Evolutionary conservation across 2,888 invertebrate genomes (phyloP), one percentile per base, ranked within the genome.

Genomic region (Meganola albula): DNA sequence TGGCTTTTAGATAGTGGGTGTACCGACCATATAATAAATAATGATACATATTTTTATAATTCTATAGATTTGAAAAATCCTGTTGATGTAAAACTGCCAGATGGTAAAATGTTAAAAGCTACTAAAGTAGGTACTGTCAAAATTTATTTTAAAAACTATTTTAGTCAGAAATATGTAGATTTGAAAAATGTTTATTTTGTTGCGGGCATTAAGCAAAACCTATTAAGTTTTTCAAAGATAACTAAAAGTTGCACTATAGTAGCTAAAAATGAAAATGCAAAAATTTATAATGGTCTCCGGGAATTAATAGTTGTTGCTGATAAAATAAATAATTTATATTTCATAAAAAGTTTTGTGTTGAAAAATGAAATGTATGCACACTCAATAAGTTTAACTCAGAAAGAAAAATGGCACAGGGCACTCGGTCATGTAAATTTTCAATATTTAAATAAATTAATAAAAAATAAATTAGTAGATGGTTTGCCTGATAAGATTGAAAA

Each of bases 1-100:
- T 52, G 46, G 47, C 25, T 51, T 14, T 45, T 49, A 32, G 49
- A 49, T 33, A 53, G 51, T 44, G 49, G 45, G 2, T 54, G 51
- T 37, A 43, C 41, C 1, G 46, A 43, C 11, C 46, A 43, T 11
- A 34, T 48, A 24, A 40, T 48, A 14, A 41, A 46, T 16, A 31
- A 34, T 34, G 49, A 48, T 18, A 27, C 12, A n/a, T 48, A 42
- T 20, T 54, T 45, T 48, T 27, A 18, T 14, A 33, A 37, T 6
- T 40, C 1, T 24, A 27, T 43, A n/a, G n/a, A n/a, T n/a, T n/a
- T n/a, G 5, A 38, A 38, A 24, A 26, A 4, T 27, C 34, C 46
- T n/a, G 30, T 47, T 6, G 6, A 40, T 24, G 38, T 47, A 1
- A 47, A 44, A 33, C 10, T 47, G 4, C 27, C 31, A 21, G 40